Evolutionary conservation across 2,113 vertebrate genomes (phyloP).

Genomic region (Poeciliopsis turrubarensis): DNA sequence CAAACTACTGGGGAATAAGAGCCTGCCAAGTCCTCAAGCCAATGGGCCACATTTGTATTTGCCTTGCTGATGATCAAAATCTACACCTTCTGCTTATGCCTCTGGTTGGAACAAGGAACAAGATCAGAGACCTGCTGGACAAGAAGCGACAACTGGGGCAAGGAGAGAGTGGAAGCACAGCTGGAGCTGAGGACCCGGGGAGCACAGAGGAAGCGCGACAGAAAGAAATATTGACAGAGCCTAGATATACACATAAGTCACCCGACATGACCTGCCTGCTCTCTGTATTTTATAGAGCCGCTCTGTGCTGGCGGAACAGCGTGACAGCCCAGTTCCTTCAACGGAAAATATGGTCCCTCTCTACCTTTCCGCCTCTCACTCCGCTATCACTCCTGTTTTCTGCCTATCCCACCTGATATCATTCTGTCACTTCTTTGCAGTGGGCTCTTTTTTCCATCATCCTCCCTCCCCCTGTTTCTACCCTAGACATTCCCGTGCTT

Average conservation of each 20-base stretch:
- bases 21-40: slow-evolving; percentile 48
- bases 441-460: slow-evolving; percentile 66
- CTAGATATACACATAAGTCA: slow-evolving; percentile 87
- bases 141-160: slow-evolving; percentile 38
- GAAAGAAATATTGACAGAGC: slow-evolving; percentile 87
- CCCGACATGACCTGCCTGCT: slow-evolving; percentile 76
- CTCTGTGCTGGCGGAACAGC: slow-evolving; percentile 82
- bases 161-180: slow-evolving; percentile 24
- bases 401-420: slow-evolving; percentile 81
- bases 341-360: slow-evolving; percentile 82
- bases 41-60: slow-evolving; percentile 23
- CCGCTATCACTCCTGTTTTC: slow-evolving; percentile 75
- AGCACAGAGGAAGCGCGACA: slow-evolving; percentile 71
- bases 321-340: slow-evolving; percentile 87
- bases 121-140: slow-evolving; percentile 12
- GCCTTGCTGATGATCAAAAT: slow-evolving; percentile 26
- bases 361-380: slow-evolving; percentile 62
- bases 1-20: slow-evolving; percentile 34
- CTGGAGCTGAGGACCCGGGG: slow-evolving; percentile 44
- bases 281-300: slow-evolving; percentile 81
- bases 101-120: slow-evolving; percentile 9
- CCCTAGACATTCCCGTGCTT: slow-evolving; percentile 50
- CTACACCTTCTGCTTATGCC: neutral
- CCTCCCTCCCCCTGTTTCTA: slow-evolving; percentile 50
- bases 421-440: slow-evolving; percentile 78